These are phyloP conservation scores for Porites divaricata DNA, from an alignment of 92 coral and sea anemone species.

Conservation along the genomic window DNA sequence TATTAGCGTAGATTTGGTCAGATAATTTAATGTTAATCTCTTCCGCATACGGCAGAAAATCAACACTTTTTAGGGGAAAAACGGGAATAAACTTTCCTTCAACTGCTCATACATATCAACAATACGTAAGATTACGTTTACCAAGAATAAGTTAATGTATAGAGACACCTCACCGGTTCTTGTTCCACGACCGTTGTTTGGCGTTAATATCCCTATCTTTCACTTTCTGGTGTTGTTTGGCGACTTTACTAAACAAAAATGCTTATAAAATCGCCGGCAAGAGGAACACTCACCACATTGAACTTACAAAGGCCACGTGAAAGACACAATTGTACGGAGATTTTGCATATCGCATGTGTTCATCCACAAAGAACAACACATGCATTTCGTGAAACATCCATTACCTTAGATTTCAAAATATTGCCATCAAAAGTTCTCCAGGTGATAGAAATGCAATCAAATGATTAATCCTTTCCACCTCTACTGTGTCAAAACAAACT, in stretches of 20 bases:
- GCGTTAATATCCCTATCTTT: background rate
- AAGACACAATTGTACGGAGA: slow-evolving; percentile 26
- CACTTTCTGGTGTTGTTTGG: slow-evolving; percentile 7
- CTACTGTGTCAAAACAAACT: slow-evolving; percentile 2
- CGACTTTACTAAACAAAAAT: background rate
- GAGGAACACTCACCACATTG: slow-evolving; percentile 9
- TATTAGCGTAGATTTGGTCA: background rate
- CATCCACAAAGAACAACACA: slow-evolving; percentile 40
- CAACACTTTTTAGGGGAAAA: background rate
- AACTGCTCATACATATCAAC: slow-evolving; percentile 21
- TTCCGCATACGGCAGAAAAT: background rate
- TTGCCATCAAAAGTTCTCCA: slow-evolving; percentile 7
- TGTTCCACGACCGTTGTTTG: background rate
- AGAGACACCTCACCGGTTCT: background rate
- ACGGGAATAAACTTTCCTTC: background rate
- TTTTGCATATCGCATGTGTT: slow-evolving; percentile 54
- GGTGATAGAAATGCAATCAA: no score
- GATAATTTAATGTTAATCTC: background rate
- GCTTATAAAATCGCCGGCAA: slow-evolving; percentile 4
- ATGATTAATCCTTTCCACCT: background rate
- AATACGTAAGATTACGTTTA: slow-evolving; percentile 32
- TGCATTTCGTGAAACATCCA: slow-evolving; percentile 17
- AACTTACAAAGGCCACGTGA: slow-evolving; percentile 50
- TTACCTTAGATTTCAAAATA: slow-evolving; percentile 14
- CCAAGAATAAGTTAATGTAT: no score